Base-by-base conservation (phyloP, 2,888 invertebrate species). In the Eupithecia exiguata region DNA sequence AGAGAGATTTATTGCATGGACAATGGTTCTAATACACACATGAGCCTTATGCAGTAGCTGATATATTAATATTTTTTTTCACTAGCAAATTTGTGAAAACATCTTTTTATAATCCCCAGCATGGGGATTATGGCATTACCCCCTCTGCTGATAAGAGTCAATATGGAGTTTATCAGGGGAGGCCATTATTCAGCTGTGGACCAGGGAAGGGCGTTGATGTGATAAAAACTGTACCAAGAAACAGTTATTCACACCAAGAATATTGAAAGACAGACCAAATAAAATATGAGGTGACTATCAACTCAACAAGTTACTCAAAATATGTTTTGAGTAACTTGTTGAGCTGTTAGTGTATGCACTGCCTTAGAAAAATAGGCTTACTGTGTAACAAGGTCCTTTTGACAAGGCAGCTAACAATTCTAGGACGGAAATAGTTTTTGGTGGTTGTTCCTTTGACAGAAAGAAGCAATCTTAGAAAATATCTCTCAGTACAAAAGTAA, bases 1-100 rank as follows among this genome's bases (percentile, higher is more conserved):
- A 21, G 40, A 36, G n/a, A 66, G 40, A 43, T 66, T 40, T 43
- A 66, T 66, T 38, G n/a, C 21, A 36, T 25, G n/a, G 21, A 66
- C 66, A 43, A 66, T 66, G 40, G 25, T 38, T 21, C 63, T n/a
- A 35, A 30, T 2, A 63, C 62, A 30, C 35, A 61, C 30, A 6
- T 61, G 10, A 58, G 25, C 21, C 14, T 25, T 14, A 21, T 25
- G 12, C 21, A 58, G 12, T 5, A 25, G 58, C 25, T 12, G n/a
- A 5, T 36, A 36, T n/a, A n/a, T n/a, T n/a, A n/a, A n/a, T n/a
- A n/a, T n/a, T n/a, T n/a, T 9, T 36, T 36, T 5, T 10, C 25
- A 10, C 10, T 53, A 4, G 5, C 6, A 18, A 46, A 46, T 43
- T 14, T 14, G 18, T 43, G 40, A 12, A 40, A 16, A 43, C 16